Percentiles rank a stretch among this genome's conserved stretches.
These are phyloP conservation scores for Piscicola geometra DNA, from an alignment of 2,888 invertebrate genomes.

Conservation along the genomic window DNA sequence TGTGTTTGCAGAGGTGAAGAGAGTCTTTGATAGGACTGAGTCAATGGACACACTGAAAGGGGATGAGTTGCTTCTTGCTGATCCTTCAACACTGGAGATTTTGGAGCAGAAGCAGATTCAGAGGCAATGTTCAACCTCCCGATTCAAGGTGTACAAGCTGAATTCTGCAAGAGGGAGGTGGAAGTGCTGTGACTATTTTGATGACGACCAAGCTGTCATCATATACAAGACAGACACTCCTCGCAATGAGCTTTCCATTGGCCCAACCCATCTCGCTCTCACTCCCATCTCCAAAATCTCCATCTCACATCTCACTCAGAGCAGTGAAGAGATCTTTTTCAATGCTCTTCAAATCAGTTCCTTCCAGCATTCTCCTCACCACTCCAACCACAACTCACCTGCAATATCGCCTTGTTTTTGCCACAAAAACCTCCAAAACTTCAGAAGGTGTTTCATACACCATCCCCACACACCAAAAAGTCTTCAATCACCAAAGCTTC, in stretches of 20 bases:
- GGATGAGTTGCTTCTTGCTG: not conserved
- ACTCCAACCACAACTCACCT: not conserved
- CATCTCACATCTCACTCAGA: conserved; percentile 1
- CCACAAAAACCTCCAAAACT: not conserved
- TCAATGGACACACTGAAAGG: conserved; percentile 7
- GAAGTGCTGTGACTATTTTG: not conserved
- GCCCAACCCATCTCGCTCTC: not conserved
- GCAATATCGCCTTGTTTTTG: not conserved
- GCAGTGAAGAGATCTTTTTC: not conserved
- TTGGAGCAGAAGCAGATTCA: not conserved
- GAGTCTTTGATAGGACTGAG: conserved; percentile 1
- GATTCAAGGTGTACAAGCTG: not conserved
- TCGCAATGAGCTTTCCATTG: not conserved
- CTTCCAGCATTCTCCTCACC: not conserved
- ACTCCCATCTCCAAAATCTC: not conserved
- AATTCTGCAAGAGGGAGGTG: not conserved
- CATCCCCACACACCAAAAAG: no score
- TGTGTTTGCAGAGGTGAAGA: not conserved
- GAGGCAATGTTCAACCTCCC: not conserved
- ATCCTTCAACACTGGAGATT: no score
- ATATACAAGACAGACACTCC: not conserved
- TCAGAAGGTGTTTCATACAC: no score
- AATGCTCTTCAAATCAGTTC: not conserved
- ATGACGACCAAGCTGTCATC: not conserved
- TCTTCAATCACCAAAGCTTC: no score